Evolutionary conservation across 2,797 vertebrate genomes (phyloP).

Genomic region (Lerista edwardsae): DNA sequence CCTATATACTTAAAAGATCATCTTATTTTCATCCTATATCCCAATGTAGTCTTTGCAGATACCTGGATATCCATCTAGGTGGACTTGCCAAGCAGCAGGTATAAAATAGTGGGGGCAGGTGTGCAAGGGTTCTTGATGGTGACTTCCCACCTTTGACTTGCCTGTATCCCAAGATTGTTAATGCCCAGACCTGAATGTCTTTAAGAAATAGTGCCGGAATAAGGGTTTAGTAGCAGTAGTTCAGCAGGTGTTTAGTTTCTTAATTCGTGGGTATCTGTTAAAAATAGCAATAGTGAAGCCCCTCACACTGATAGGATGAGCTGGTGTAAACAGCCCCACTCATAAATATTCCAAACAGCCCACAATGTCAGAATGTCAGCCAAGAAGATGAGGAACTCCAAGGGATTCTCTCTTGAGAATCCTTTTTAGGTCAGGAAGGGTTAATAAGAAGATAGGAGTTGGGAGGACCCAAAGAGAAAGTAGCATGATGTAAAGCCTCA

Average conservation of each 20-base stretch:
- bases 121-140: no score
- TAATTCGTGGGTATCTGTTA: background rate
- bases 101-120: background rate
- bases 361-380: background rate
- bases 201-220: background rate
- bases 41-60: background rate
- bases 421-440: no score
- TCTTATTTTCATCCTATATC: background rate
- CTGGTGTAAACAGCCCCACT: background rate
- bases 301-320: background rate
- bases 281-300: background rate
- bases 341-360: background rate
- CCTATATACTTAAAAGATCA: background rate
- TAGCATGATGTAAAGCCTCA: no score
- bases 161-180: background rate
- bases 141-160: background rate
- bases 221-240: background rate
- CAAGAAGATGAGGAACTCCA: no score
- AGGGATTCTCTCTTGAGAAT: no score
- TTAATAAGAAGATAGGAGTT: no score
- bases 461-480: no score
- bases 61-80: background rate
- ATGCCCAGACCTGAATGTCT: background rate
- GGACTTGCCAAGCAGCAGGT: background rate
- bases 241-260: background rate